Evolutionary conservation across 2,113 vertebrate genomes (phyloP).

Genomic region (Gavialis gangeticus): DNA sequence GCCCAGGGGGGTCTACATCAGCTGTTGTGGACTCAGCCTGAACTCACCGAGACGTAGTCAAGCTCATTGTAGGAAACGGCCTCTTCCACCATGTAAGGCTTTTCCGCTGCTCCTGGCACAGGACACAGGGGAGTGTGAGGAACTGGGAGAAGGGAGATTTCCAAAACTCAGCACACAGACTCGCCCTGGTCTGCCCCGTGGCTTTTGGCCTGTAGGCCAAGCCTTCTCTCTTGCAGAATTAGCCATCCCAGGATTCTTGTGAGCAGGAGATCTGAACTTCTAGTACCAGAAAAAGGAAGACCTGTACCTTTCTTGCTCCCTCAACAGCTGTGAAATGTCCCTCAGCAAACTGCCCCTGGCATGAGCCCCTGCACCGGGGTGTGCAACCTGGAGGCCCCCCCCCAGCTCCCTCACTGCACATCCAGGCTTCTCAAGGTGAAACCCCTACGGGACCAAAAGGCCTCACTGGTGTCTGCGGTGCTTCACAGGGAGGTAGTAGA

Average conservation of each 20-base stretch:
- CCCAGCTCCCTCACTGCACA: background rate
- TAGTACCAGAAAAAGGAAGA: background rate
- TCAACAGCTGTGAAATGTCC: background rate
- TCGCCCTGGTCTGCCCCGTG: too few relatives aligned
- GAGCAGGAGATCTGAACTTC: background rate
- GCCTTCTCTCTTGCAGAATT: accelerated
- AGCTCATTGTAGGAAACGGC: slow-evolving; percentile 95
- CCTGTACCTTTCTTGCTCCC: background rate
- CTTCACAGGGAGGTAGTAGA: background rate
- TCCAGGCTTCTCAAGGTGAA: background rate
- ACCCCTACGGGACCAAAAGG: background rate
- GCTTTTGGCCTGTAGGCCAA: background rate
- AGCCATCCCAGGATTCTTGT: accelerated
- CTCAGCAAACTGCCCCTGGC: background rate
- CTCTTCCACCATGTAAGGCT: slow-evolving; percentile 96
- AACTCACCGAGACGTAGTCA: slow-evolving; percentile 95
- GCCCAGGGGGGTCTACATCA: too few relatives aligned
- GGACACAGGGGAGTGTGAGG: background rate
- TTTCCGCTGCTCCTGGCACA: slow-evolving; percentile 92
- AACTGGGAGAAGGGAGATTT: background rate
- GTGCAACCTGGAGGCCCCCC: background rate
- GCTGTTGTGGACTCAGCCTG: accelerated
- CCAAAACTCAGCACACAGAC: background rate
- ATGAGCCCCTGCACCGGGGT: accelerated
- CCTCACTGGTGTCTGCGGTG: background rate